Evolutionary conservation across 1,140 invertebrate genomes (phyloP), one percentile per base, ranked within the genome.

Genomic region (Zaprionus nigranus): DNA sequence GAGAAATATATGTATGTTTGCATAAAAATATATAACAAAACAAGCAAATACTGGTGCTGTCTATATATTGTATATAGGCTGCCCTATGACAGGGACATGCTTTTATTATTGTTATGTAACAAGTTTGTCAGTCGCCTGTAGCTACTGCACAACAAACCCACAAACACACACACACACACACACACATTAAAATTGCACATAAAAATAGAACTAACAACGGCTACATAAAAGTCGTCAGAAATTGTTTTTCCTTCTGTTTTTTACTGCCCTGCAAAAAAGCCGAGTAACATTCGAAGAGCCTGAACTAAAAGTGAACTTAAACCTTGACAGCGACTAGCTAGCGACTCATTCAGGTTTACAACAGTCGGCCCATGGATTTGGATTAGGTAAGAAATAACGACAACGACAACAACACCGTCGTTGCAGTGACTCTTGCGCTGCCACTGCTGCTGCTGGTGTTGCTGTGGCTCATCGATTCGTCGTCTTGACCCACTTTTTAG

Each of bases 401-500:
- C 64, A 56, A 30, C 38, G 59, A n/a, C 22, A 22, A 24, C 26
- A 15, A 2, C 49, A 28, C 26, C 15, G 40, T 17, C 40, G 40
- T 53, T 58, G 59, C 17, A 51, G 71, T 56, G 64, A 72, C 73
- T 77, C 58, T 75, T 71, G 62, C 60, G 40, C 34, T 13, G 12
- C 34, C 28, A 2, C 7, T 7, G 6, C 6, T 7, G 26, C 28
- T 22, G 6, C 6, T 7, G 26, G 7, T 22, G 43, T 11, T 49
- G 53, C 69, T 57, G 49, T 64, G 40, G 59, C 58, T 71, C 78
- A 85, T 84, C 82, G 82, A 84, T 85, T 74, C 75, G 60, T 46
- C 59, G 66, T 78, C 82, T 84, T 84, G 82, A 85, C 82, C 82
- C 79, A 84, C 58, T 84, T 84, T 69, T 63, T 60, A 53, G 36